These are phyloP conservation scores for Aphelinus certus DNA, from an alignment of 1,140 invertebrate species.

Conservation along the genomic window DNA sequence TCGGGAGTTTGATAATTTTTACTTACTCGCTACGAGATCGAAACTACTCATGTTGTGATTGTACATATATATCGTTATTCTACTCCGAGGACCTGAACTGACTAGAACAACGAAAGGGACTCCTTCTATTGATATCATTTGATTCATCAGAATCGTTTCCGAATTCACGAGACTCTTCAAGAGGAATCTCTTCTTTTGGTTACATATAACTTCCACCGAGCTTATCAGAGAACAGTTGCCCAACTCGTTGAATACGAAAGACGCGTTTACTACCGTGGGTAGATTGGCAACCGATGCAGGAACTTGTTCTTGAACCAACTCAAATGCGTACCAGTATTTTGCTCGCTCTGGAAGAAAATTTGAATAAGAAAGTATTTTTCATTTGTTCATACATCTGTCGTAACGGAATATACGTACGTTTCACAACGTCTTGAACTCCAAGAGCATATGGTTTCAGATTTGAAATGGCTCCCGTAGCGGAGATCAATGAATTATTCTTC, in stretches of 20 bases:
- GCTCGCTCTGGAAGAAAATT: constrained; percentile 41
- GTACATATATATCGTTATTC: constrained; percentile 41
- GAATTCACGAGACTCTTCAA: constrained; percentile 17
- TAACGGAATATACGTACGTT: constrained; percentile 39
- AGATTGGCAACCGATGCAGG: not conserved
- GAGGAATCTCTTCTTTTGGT: constrained; percentile 9
- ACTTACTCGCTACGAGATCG: constrained; percentile 39
- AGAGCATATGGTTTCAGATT: constrained; percentile 27
- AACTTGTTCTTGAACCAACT: constrained; percentile 34
- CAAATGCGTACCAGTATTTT: constrained; percentile 46
- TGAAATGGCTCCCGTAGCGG: constrained; percentile 6
- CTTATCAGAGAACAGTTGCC: constrained; percentile 6
- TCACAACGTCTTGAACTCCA: constrained; percentile 37
- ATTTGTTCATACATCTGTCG: too few species aligned
- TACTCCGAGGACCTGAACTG: constrained; percentile 29
- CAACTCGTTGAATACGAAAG: not conserved
- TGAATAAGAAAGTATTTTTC: not conserved
- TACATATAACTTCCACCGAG: constrained; percentile 31
- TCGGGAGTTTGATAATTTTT: not conserved
- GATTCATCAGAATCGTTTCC: constrained; percentile 22
- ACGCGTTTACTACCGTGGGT: not conserved
- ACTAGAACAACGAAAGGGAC: constrained; percentile 31
- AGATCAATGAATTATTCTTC: constrained; percentile 1
- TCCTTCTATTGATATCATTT: constrained; percentile 33
- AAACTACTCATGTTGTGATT: constrained; percentile 15